Evolutionary conservation across 2,797 vertebrate genomes (phyloP), one percentile per base, ranked within the genome.

Genomic region (Smutsia gigantea): DNA sequence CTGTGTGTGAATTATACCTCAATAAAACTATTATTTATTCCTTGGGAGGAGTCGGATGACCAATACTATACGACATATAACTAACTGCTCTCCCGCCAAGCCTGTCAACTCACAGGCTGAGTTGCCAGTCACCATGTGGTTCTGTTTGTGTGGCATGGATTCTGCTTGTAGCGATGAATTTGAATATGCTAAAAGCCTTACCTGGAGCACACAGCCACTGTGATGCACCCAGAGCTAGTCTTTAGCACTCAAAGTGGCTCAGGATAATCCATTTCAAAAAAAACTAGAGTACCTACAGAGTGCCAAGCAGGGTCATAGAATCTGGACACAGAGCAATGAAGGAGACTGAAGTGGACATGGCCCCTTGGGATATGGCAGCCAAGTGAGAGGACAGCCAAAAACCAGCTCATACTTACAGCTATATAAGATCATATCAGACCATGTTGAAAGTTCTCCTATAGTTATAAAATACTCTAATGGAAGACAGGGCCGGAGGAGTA

Each of bases 11-110:
- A 79, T 66, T 42, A 34, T 1, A 46, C 59, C 27, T 92, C 55
- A 55, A 2, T 25, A 31, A 51, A 74, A 27, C 42, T 29, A 46
- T 57, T 63, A 69, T 19, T 1, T 61, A 18, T 2, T 25, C 57
- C 31, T 61, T 9, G 51, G 49, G 61, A 83, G 74, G 68, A 49
- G 68, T 0, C 21, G 37, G 13, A 13, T 51, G 75, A 17, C 31
- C 23, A 15, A 0, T 0, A 5, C 25, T 0, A 7, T 0, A 17
- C 0, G 14, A 19, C 5, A 31, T 15, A 2, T 10, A 29, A 5
- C 61, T 39, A 23, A 31, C 5, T 21, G 8, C 53, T 74, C 0
- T 2, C 87, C 71, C 19, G 96, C 90, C 34, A 87, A 12, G n/a
- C 34, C 15, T 23, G 7, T 4, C 63, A 89, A 97, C 61, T 8